Evolutionary conservation across 2,113 vertebrate species (phyloP).

Genomic region (Equus quagga): DNA sequence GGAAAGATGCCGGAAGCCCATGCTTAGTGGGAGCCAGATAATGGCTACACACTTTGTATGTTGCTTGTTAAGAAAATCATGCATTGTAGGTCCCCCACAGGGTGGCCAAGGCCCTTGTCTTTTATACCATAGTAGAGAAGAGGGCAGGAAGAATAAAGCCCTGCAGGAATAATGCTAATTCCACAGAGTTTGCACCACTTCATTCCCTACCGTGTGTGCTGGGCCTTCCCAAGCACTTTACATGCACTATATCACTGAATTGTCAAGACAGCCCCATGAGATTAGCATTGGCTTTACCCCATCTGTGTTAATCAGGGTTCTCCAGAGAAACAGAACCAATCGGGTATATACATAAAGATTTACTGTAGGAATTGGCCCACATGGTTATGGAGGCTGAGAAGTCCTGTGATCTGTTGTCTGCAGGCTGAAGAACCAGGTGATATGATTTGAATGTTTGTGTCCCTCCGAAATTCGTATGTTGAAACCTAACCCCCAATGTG

Average conservation of each 20-base stretch:
- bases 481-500: background rate
- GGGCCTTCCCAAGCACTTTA: background rate
- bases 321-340: background rate
- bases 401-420: background rate
- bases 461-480: no score
- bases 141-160: accelerated
- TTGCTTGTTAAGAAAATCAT: background rate
- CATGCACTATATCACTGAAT: background rate
- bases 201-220: accelerated
- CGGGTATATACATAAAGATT: background rate
- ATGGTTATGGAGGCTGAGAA: no score
- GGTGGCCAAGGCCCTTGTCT: background rate
- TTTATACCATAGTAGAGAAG: no score
- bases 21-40: background rate
- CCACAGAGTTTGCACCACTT: background rate
- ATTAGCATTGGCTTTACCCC: background rate
- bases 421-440: background rate
- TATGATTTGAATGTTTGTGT: background rate
- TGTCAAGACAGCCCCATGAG: background rate
- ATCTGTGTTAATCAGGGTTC: background rate
- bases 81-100: background rate
- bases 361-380: background rate
- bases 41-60: background rate
- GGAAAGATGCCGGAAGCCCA: accelerated
- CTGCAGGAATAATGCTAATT: background rate